Conservation (phyloP, 2,113 vertebrate genomes). For the Emydura subglobosa region DNA sequence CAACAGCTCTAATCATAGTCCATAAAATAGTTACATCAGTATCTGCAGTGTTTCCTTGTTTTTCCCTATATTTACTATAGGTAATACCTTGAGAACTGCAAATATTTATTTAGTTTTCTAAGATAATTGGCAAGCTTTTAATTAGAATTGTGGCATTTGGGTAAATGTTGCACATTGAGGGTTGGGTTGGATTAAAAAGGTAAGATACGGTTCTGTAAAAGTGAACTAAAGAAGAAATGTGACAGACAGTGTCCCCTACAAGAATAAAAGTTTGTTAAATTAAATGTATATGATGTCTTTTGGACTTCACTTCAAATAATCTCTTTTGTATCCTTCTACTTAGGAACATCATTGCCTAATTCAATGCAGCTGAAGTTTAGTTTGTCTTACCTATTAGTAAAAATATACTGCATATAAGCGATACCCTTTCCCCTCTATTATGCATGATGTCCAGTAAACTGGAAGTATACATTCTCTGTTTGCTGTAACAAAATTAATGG, state of each 20-base stretch:
- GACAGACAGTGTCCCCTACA: conserved; percentile 45
- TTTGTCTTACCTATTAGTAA: background rate
- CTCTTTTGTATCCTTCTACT: conserved; percentile 38
- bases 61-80: background rate
- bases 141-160: background rate
- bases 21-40: background rate
- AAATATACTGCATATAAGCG: background rate
- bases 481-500: conserved; percentile 18
- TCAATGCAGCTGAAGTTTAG: background rate
- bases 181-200: conserved; percentile 14
- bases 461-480: conserved; percentile 17
- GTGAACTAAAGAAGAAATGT: conserved; percentile 42
- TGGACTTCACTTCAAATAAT: conserved; percentile 39
- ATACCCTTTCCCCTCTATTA: conserved; percentile 39
- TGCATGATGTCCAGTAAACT: conserved; percentile 16
- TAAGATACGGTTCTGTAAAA: conserved; percentile 19
- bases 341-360: conserved; percentile 34
- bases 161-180: conserved; percentile 13
- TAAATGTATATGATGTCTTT: conserved; percentile 33
- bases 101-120: background rate
- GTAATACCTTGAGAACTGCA: background rate
- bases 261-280: conserved; percentile 1
- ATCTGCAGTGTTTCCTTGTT: background rate
- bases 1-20: background rate
- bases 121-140: conserved; percentile 14